These are phyloP conservation scores for Eutolmus rufibarbis DNA, from an alignment of 2,888 invertebrate species.

Conservation along the genomic window DNA sequence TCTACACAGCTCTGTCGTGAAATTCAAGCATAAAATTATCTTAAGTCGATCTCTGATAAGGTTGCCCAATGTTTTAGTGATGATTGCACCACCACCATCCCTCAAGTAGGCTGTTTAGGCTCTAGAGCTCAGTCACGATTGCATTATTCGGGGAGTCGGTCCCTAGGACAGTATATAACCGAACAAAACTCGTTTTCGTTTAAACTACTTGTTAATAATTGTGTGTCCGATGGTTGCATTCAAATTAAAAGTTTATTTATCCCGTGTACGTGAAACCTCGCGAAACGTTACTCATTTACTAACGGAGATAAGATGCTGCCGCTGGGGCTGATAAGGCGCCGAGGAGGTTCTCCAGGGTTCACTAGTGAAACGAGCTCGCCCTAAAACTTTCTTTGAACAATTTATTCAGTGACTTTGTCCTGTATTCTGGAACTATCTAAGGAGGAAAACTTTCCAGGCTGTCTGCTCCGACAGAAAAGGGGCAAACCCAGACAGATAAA, in stretches of 20 bases:
- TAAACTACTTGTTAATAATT: neutral
- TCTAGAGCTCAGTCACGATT: neutral
- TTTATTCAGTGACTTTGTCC: neutral
- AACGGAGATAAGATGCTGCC: neutral
- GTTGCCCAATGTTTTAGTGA: neutral
- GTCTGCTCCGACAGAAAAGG: neutral
- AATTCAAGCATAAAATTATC: neutral
- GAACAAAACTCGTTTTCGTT: too few relatives aligned
- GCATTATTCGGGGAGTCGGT: neutral
- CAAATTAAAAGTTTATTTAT: neutral
- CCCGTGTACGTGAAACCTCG: neutral
- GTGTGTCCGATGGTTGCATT: neutral
- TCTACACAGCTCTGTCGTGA: neutral
- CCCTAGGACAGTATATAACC: neutral
- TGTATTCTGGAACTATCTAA: neutral
- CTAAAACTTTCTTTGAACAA: neutral
- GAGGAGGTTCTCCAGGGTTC: neutral
- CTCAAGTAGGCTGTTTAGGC: neutral
- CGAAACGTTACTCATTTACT: neutral
- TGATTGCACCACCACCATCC: neutral
- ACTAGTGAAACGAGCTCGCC: neutral
- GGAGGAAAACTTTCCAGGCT: neutral
- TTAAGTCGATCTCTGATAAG: constrained; percentile 10
- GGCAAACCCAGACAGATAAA: neutral
- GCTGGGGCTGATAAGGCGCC: neutral